A percentile compares a stretch with the other conserved stretches of the same genome.
These are phyloP conservation scores for Oligia latruncula DNA, from an alignment of 2,888 invertebrate genomes.

Conservation along the genomic window DNA sequence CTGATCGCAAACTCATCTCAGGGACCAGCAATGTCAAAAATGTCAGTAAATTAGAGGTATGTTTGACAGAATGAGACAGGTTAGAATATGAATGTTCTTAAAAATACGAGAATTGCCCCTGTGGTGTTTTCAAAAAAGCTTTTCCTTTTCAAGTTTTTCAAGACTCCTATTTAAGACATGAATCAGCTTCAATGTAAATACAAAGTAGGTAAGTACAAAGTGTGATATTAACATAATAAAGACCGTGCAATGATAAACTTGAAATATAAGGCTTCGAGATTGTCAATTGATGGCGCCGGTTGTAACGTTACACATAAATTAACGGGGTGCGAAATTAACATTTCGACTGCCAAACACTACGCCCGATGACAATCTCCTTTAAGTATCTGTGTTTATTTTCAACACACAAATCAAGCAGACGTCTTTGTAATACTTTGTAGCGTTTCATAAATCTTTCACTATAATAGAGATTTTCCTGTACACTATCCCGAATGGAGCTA, in stretches of 20 bases:
- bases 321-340: conserved; percentile 54
- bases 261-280: conserved; percentile 10
- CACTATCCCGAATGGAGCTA: conserved; percentile 51
- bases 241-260: neutral
- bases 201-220: neutral
- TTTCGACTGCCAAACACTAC: conserved; percentile 48
- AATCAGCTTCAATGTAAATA: neutral
- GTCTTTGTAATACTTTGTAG: conserved; percentile 36
- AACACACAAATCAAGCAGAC: conserved; percentile 25
- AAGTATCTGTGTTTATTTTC: conserved; percentile 39
- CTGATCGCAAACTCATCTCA: neutral
- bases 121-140: neutral
- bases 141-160: neutral
- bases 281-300: conserved; percentile 42
- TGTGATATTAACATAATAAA: neutral
- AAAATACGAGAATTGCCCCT: neutral
- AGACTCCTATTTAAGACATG: neutral
- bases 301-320: conserved; percentile 47
- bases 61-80: neutral
- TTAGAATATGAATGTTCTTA: neutral
- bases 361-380: conserved; percentile 44
- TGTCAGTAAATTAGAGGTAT: neutral
- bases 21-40: neutral
- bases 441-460: conserved; percentile 58
- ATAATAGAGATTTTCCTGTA: conserved; percentile 55